Evolutionary conservation across 2,113 vertebrate genomes (phyloP).

Genomic region (Lethenteron reissneri): DNA sequence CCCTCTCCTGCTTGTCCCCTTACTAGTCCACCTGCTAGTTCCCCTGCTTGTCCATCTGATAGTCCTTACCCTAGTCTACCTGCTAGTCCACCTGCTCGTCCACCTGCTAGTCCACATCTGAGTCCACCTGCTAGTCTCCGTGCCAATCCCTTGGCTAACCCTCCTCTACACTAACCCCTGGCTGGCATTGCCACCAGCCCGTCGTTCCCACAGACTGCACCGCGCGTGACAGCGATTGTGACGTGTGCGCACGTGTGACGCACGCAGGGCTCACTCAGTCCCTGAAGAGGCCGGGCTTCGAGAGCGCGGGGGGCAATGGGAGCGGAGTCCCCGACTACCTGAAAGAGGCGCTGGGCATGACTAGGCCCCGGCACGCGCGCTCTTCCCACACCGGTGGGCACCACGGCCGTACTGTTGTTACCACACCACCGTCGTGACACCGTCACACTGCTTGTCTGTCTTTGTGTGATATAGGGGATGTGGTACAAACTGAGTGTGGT

Average conservation of each 20-base stretch:
- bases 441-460: not conserved
- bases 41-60: conserved; percentile 8
- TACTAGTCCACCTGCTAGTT: not conserved
- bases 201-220: not conserved
- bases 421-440: not conserved
- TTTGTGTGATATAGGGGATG: not conserved
- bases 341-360: conserved; percentile 37
- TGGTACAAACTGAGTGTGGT: not conserved
- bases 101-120: not conserved
- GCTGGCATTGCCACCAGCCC: not conserved
- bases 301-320: conserved; percentile 12
- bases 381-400: conserved; percentile 31
- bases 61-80: conserved; percentile 6
- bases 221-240: not conserved
- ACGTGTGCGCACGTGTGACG: conserved; percentile 10
- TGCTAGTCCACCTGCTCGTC: not conserved
- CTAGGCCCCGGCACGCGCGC: conserved; percentile 29
- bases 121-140: not conserved
- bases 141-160: too few relatives aligned
- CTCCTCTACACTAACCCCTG: not conserved
- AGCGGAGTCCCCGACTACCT: conserved; percentile 28
- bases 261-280: conserved; percentile 21
- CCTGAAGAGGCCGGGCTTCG: conserved; percentile 19
- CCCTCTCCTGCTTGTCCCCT: not conserved
- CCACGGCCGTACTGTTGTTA: not conserved